Conservation (phyloP, 2,888 invertebrate species). For the Cotesia congregata region DNA sequence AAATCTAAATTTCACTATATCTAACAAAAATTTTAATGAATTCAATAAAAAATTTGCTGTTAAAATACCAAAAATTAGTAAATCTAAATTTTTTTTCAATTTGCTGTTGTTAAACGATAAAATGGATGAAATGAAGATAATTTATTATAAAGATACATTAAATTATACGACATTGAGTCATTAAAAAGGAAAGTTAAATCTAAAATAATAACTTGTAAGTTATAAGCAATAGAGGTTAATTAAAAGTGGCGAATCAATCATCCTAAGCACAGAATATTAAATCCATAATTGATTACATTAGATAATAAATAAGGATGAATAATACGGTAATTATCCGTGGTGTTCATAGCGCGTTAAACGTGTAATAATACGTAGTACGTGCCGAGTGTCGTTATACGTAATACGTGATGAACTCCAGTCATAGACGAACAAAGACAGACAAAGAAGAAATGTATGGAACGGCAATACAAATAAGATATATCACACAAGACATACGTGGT, state of each 20-base stretch:
- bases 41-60: too few relatives aligned
- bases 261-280: neutral
- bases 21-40: too few relatives aligned
- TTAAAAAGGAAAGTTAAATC: too few relatives aligned
- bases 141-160: too few relatives aligned
- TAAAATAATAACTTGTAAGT: too few relatives aligned
- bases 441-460: slow-evolving; percentile 34
- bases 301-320: neutral
- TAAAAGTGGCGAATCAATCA: neutral
- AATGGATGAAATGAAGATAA: too few relatives aligned
- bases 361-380: slow-evolving; percentile 32
- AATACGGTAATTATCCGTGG: slow-evolving; percentile 23
- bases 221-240: too few relatives aligned
- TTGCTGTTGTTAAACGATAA: too few relatives aligned
- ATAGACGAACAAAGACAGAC: slow-evolving; percentile 3
- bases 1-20: too few relatives aligned
- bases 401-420: slow-evolving; percentile 19
- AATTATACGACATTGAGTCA: too few relatives aligned
- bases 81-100: too few relatives aligned
- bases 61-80: too few relatives aligned
- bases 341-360: slow-evolving; percentile 29
- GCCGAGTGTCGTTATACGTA: slow-evolving; percentile 27
- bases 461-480: slow-evolving; percentile 7
- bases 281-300: neutral
- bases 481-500: neutral